A percentile compares a stretch with the other conserved stretches of the same genome.
phyloP scores from a whole-genome alignment of 2,888 invertebrate species.

The Chaetoderma sp. region DNA sequence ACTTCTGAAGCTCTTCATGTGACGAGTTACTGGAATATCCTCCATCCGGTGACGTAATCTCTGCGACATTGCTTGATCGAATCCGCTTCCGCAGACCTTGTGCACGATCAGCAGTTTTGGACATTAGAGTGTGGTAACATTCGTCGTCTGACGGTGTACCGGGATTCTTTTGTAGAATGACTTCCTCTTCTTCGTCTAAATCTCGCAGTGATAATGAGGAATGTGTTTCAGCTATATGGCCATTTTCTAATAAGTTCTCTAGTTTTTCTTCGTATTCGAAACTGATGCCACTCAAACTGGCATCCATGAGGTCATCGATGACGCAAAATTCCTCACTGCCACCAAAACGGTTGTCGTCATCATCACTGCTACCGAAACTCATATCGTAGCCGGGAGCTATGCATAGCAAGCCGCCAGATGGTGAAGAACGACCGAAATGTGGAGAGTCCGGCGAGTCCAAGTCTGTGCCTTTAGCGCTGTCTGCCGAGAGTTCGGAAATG shows the following conservation, averaged over 20 bases:
- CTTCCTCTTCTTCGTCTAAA: slow-evolving; percentile 34
- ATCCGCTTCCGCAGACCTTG: too few species aligned
- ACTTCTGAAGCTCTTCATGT: background rate
- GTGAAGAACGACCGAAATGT: too few species aligned
- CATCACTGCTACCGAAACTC: too few species aligned
- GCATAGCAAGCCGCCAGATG: too few species aligned
- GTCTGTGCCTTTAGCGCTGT: background rate
- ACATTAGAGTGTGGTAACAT: background rate
- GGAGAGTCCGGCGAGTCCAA: too few species aligned
- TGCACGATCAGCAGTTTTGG: background rate
- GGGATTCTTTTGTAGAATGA: too few species aligned
- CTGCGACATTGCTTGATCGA: background rate
- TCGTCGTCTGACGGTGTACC: background rate
- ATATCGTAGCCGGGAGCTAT: too few species aligned
- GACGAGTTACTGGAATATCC: background rate
- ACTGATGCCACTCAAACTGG: slow-evolving; percentile 28
- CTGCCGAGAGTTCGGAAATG: background rate
- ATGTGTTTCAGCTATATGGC: slow-evolving; percentile 7
- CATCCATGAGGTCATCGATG: background rate
- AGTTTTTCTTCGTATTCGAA: slow-evolving; percentile 49
- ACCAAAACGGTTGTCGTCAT: background rate
- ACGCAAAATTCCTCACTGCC: too few species aligned
- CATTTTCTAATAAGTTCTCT: slow-evolving; percentile 45
- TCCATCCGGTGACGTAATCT: background rate
- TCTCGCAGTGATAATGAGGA: slow-evolving; percentile 39